Percentiles rank a stretch among this genome's conserved stretches.
phyloP scores from a whole-genome alignment of 1,140 invertebrate genomes.

The Aphidius gifuensis region DNA sequence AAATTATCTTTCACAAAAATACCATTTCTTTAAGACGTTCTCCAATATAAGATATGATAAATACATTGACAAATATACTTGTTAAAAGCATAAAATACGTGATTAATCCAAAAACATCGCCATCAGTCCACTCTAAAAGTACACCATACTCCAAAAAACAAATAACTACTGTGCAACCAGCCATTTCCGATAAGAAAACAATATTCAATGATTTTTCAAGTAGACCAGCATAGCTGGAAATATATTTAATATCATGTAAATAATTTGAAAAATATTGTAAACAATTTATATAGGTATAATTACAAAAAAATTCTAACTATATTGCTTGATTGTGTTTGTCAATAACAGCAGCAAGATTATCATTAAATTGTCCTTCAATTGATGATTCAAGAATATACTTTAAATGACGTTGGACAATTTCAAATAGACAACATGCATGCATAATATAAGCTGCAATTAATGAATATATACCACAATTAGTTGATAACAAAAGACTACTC shows the following conservation, averaged over 20 bases:
- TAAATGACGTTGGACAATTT: conserved; percentile 37
- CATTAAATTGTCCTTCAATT: neutral
- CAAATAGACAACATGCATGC: conserved; percentile 43
- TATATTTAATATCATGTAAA: too few species aligned
- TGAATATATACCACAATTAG: conserved; percentile 46
- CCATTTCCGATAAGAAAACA: conserved; percentile 48
- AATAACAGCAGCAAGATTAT: conserved; percentile 28
- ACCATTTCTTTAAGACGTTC: conserved; percentile 43
- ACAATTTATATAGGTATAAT: too few species aligned
- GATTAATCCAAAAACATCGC: conserved; percentile 32
- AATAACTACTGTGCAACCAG: conserved; percentile 47
- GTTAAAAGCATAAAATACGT: conserved; percentile 37
- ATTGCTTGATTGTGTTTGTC: conserved; percentile 39
- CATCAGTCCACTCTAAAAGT: conserved; percentile 41
- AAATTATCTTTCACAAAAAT: too few species aligned
- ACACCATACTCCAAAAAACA: conserved; percentile 49
- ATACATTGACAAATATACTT: conserved; percentile 26
- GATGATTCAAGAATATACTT: conserved; percentile 22
- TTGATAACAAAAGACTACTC: conserved; percentile 44
- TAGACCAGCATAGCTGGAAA: conserved; percentile 41
- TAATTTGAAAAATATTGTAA: neutral
- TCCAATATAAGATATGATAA: conserved; percentile 35
- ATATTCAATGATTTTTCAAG: conserved; percentile 43
- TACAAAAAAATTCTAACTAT: conserved; percentile 27
- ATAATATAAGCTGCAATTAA: conserved; percentile 41